A percentile compares a stretch with the other conserved stretches of the same genome.
These are phyloP conservation scores for Pygoscelis adeliae DNA, from an alignment of 2,113 vertebrate genomes.

Conservation along the genomic window DNA sequence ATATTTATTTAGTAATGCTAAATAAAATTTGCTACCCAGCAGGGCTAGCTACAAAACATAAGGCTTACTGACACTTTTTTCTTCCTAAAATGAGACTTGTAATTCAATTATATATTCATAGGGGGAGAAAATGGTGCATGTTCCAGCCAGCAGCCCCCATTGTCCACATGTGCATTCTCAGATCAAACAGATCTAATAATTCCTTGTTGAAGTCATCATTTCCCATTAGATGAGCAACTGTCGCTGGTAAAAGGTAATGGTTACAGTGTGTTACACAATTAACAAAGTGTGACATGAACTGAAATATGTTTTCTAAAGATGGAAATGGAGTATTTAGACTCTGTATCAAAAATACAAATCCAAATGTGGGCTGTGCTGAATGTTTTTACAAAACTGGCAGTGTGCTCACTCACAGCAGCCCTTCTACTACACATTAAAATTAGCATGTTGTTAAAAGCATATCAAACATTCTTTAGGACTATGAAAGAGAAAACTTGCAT, in stretches of 20 bases:
- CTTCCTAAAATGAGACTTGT: slow-evolving; percentile 56
- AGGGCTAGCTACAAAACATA: background rate
- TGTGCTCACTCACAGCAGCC: background rate
- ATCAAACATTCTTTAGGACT: background rate
- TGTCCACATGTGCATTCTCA: slow-evolving; percentile 67
- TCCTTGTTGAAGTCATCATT: slow-evolving; percentile 78
- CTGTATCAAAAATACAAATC: background rate
- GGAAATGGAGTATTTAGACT: slow-evolving; percentile 28
- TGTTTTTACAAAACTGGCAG: background rate
- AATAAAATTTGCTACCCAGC: background rate
- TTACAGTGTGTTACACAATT: slow-evolving; percentile 78
- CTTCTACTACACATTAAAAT: background rate
- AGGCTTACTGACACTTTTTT: background rate
- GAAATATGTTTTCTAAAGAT: slow-evolving; percentile 68
- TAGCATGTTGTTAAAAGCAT: background rate
- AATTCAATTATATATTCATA: slow-evolving; percentile 71
- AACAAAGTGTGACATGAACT: slow-evolving; percentile 78
- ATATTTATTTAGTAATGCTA: background rate
- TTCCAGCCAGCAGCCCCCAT: slow-evolving; percentile 66
- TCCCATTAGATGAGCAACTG: slow-evolving; percentile 77
- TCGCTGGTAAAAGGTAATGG: slow-evolving; percentile 76
- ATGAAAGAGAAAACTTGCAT: background rate
- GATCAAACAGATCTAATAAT: slow-evolving; percentile 77
- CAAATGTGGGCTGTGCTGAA: background rate
- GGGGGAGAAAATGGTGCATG: slow-evolving; percentile 58